phyloP scores from a whole-genome alignment of 2,888 invertebrate species.

The Thysanoteuthis rhombus region DNA sequence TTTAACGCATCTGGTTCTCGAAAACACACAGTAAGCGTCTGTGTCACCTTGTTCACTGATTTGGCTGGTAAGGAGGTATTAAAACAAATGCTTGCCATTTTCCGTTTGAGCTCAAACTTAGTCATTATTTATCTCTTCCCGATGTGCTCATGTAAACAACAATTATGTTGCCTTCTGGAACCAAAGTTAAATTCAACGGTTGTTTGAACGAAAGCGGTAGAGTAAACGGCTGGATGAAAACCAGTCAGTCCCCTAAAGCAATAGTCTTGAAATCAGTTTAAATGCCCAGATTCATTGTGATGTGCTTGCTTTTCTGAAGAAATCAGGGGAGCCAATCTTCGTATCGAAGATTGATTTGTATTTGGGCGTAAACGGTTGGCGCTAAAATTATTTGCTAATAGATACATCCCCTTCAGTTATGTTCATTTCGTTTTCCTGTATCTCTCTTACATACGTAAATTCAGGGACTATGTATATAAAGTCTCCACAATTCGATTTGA shows the following conservation, averaged over 20 bases:
- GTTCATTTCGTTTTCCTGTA: too few species aligned
- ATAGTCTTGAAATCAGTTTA: not conserved
- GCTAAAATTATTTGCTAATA: too few species aligned
- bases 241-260: not conserved
- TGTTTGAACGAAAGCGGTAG: not conserved
- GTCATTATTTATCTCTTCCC: not conserved
- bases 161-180: not conserved
- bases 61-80: not conserved
- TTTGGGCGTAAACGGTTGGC: not conserved
- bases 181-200: not conserved
- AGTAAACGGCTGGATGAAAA: not conserved
- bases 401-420: too few species aligned
- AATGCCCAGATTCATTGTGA: not conserved
- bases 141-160: not conserved
- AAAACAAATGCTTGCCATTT: not conserved
- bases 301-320: not conserved
- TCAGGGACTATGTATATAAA: too few species aligned
- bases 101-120: not conserved
- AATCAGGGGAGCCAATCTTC: not conserved
- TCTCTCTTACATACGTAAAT: too few species aligned
- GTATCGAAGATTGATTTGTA: not conserved
- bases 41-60: not conserved
- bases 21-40: not conserved
- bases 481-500: too few species aligned
- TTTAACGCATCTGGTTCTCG: not conserved